phyloP scores from a whole-genome alignment of 2,888 invertebrate species.

The Ischnus inquisitorius region DNA sequence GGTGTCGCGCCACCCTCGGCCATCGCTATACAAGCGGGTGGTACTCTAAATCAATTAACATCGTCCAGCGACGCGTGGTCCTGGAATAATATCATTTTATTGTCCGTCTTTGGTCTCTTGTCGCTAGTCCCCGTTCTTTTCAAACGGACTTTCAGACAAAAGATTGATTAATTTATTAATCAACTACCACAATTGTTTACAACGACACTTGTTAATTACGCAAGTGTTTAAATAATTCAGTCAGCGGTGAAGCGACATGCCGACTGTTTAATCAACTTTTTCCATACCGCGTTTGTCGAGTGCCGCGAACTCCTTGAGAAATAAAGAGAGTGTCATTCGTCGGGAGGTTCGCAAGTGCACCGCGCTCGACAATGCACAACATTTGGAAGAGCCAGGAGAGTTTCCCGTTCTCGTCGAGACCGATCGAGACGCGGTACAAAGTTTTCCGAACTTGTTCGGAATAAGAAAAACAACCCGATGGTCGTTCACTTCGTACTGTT shows the following conservation, averaged over 20 bases:
- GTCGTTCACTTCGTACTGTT: slow-evolving; percentile 6
- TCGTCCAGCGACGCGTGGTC: slow-evolving; percentile 95
- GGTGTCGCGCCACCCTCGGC: slow-evolving; percentile 99
- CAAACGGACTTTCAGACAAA: slow-evolving; percentile 92
- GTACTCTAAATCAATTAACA: slow-evolving; percentile 96
- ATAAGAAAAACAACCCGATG: neutral
- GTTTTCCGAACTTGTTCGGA: neutral
- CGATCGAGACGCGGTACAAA: too few relatives aligned
- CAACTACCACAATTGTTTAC: neutral
- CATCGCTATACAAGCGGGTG: slow-evolving; percentile 98
- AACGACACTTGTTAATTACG: neutral
- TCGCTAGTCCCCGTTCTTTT: slow-evolving; percentile 96
- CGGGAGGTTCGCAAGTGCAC: too few relatives aligned
- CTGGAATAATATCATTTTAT: slow-evolving; percentile 92
- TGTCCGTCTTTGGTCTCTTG: slow-evolving; percentile 92
- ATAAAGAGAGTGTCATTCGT: neutral
- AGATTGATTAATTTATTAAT: slow-evolving; percentile 88
- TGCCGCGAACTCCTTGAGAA: neutral
- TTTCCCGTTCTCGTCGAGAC: neutral
- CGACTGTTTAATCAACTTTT: neutral
- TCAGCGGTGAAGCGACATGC: neutral
- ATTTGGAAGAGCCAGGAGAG: too few relatives aligned
- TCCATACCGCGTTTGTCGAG: neutral
- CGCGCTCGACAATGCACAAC: too few relatives aligned
- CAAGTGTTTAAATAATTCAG: neutral